Evolutionary conservation across 2,888 invertebrate species (phyloP), one percentile per base, ranked within the genome.

Genomic region (Apamea sordens): DNA sequence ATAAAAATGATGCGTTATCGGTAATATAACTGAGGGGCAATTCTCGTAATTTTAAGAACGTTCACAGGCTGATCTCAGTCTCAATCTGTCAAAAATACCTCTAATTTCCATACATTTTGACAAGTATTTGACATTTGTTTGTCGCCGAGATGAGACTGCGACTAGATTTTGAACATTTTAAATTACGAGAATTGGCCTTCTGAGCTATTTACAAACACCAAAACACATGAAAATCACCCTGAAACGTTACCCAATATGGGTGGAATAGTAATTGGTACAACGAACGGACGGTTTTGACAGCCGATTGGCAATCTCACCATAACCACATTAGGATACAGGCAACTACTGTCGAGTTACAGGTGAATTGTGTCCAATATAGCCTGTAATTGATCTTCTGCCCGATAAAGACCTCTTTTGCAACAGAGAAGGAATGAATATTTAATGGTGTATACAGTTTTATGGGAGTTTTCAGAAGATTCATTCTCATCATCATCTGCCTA

Each of bases 261-360:
- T 10, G n/a, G 28, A 18, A 56, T 53, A 70, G 59, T 79, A 76
- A 83, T 84, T 69, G 50, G 50, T n/a, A 28, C 65, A 56, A 73
- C 61, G 50, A n/a, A 76, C 61, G 65, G n/a, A n/a, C 59, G 59
- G 64, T 64, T 68, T 71, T 71, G 82, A 44, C 76, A 80, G 73
- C 5, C 56, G 82, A 73, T 73, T 76, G 76, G 65, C 81, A 83
- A 76, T 71, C 70, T 67, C 76, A 18, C 44, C 10, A 50, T 80
- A 73, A 73, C 73, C n/a, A 44, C 36, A 67, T 85, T 73, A 85
- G 36, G 53, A 63, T 2, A 50, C 44, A 21, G 80, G 32, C 8
- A 15, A n/a, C 50, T 6, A 53, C 63, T 32, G 47, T 21, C 36
- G n/a, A 79, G 44, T 65, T 41, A 65, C 21, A 65, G 65, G 61